phyloP scores from a whole-genome alignment of 2,888 invertebrate species.

The Ochlodes sylvanus region DNA sequence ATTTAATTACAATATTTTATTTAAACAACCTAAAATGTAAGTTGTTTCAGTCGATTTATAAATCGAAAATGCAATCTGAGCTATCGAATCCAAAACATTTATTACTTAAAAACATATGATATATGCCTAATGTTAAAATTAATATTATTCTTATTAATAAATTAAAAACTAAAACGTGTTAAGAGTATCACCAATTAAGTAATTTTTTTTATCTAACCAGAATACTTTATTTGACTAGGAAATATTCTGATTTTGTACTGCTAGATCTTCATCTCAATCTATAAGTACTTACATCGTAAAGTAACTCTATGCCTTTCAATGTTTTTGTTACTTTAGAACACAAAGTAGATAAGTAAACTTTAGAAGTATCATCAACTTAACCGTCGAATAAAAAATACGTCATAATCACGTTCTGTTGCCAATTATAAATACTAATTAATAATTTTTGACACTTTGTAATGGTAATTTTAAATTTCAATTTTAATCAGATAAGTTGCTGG shows the following conservation, averaged over 20 bases:
- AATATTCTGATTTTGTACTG: conserved; percentile 15
- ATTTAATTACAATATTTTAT: neutral
- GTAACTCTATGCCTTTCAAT: neutral
- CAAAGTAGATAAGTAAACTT: no score
- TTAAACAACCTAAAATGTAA: neutral
- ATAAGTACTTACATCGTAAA: conserved; percentile 3
- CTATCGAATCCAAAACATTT: neutral
- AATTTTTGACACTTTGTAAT: no score
- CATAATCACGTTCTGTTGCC: no score
- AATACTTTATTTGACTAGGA: conserved; percentile 34
- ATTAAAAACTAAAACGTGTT: neutral
- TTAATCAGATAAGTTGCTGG: no score
- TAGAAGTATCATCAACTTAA: no score
- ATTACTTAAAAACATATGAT: no score
- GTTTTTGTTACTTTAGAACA: no score
- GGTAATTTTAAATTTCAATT: no score
- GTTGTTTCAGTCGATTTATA: neutral
- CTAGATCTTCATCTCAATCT: neutral
- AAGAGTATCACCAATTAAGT: conserved; percentile 1
- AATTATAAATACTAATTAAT: no score
- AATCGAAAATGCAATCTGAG: conserved; percentile 1
- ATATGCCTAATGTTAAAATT: neutral
- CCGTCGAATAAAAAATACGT: no score
- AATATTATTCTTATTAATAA: neutral
- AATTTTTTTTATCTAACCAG: neutral